A percentile compares a stretch with the other conserved stretches of the same genome.
phyloP scores from a whole-genome alignment of 1,140 invertebrate genomes.

The Camponotus vicinus region DNA sequence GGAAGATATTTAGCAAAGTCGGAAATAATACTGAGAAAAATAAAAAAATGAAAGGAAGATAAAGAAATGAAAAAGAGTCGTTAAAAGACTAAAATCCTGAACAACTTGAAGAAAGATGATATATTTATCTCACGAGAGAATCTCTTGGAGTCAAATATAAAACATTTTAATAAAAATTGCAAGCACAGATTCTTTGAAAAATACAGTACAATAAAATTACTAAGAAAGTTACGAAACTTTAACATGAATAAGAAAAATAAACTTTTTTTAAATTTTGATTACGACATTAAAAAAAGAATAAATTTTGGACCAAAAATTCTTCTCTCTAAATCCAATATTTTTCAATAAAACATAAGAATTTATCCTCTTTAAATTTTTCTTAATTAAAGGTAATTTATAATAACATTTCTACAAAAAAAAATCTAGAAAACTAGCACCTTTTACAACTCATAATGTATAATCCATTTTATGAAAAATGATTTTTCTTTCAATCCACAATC shows the following conservation, averaged over 20 bases:
- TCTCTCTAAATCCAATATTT: background rate
- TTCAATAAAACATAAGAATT: background rate
- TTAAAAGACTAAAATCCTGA: slow-evolving; percentile 47
- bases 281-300: too few species aligned
- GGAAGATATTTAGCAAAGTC: slow-evolving; percentile 54
- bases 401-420: slow-evolving; percentile 17
- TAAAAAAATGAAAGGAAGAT: slow-evolving; percentile 50
- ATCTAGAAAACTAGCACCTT: background rate
- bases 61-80: slow-evolving; percentile 51
- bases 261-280: background rate
- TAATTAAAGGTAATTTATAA: background rate
- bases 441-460: slow-evolving; percentile 18
- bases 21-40: slow-evolving; percentile 50
- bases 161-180: slow-evolving; percentile 73
- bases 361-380: background rate
- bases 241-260: background rate
- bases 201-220: slow-evolving; percentile 4
- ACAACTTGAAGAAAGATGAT: slow-evolving; percentile 68
- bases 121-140: slow-evolving; percentile 55
- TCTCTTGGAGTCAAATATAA: slow-evolving; percentile 68
- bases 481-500: slow-evolving; percentile 14
- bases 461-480: slow-evolving; percentile 49
- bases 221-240: background rate
- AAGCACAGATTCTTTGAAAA: slow-evolving; percentile 15
- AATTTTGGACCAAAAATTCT: slow-evolving; percentile 1